Conservation (phyloP, 2,113 vertebrate species). For the Apeltes quadracus region DNA sequence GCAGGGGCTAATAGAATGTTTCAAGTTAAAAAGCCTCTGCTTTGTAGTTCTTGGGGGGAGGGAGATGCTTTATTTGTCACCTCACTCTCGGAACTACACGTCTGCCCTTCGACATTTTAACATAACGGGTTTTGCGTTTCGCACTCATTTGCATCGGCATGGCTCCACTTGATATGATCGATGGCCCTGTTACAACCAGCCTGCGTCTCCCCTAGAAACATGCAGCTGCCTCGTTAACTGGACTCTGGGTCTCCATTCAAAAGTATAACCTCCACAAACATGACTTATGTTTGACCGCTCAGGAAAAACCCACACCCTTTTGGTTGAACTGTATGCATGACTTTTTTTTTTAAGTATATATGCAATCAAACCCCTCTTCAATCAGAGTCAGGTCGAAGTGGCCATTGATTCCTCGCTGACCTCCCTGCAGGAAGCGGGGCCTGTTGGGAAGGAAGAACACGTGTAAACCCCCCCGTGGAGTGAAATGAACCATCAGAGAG, state of each 20-base stretch:
- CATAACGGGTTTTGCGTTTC: no score
- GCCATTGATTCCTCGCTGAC: not conserved
- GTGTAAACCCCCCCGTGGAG: constrained; percentile 37
- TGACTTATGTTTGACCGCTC: no score
- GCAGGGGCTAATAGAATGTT: not conserved
- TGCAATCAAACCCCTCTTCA: not conserved
- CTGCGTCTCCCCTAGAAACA: no score
- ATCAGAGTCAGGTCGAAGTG: not conserved
- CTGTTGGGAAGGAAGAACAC: constrained; percentile 13
- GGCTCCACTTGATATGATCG: not conserved
- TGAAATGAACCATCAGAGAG: constrained; percentile 4
- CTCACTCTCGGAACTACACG: not conserved
- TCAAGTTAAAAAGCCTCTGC: not conserved
- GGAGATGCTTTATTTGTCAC: not conserved
- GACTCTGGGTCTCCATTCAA: no score
- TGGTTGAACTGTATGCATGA: no score
- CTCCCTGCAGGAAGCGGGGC: constrained; percentile 22
- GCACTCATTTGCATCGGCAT: not conserved
- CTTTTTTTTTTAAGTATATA: not conserved
- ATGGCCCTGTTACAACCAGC: no score
- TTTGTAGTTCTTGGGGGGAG: not conserved
- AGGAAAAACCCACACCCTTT: no score
- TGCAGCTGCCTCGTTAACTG: no score
- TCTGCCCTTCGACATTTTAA: no score
- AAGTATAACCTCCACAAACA: no score